Percentiles rank a stretch among this genome's conserved stretches.
Evolutionary conservation across 2,888 invertebrate genomes (phyloP).

Genomic region (Ichneumon xanthorius): DNA sequence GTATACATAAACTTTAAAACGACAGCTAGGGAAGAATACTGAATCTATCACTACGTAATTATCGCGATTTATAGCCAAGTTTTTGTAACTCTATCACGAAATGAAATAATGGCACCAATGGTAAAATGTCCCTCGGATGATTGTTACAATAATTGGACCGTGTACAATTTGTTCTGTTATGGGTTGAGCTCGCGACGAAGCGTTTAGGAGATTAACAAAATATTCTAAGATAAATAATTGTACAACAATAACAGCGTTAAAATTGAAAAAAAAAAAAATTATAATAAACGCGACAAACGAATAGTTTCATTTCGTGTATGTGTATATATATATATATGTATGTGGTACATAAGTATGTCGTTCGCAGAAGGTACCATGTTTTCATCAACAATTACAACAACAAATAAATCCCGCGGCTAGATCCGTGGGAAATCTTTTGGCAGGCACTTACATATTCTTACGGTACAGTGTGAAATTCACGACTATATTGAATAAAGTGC

Average conservation of each 20-base stretch:
- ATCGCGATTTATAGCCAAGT: constrained; percentile 9
- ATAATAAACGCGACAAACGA: constrained; percentile 7
- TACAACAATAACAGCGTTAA: constrained; percentile 54
- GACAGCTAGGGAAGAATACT: constrained; percentile 30
- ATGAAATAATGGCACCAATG: constrained; percentile 46
- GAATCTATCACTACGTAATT: constrained; percentile 35
- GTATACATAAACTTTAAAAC: constrained; percentile 25
- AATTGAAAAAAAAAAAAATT: constrained; percentile 43
- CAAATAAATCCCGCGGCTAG: constrained; percentile 29
- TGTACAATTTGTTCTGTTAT: constrained; percentile 25
- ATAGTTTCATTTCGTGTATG: constrained; percentile 26
- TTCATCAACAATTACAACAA: constrained; percentile 41
- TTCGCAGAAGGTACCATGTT: constrained; percentile 43
- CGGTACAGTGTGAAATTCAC: constrained; percentile 37
- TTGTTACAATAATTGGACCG: constrained; percentile 48
- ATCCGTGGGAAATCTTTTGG: constrained; percentile 45
- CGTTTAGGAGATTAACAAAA: constrained; percentile 32
- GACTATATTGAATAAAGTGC: constrained; percentile 45
- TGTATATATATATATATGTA: not conserved
- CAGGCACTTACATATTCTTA: constrained; percentile 65
- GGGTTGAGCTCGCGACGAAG: constrained; percentile 28
- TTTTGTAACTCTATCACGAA: constrained; percentile 9
- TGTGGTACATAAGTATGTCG: not conserved
- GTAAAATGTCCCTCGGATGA: constrained; percentile 19
- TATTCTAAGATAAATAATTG: constrained; percentile 46